Evolutionary conservation across 2,888 invertebrate species (phyloP), one percentile per base, ranked within the genome.

Genomic region (Metalampra italica): DNA sequence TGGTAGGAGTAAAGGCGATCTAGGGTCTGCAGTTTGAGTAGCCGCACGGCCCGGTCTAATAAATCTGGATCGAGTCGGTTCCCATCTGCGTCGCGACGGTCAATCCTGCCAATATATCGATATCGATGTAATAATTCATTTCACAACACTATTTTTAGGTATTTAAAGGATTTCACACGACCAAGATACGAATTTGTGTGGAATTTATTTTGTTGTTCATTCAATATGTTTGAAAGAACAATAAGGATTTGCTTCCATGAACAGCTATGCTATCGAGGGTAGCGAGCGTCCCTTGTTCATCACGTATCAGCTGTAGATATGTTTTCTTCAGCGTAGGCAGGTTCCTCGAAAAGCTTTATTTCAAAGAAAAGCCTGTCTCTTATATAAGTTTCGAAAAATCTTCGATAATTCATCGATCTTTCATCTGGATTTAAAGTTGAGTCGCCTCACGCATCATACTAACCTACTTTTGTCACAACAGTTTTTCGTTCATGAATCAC

Each of bases 1-100:
- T 90, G 90, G 82, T 88, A 90, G 82, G 90, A 85, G 86, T 91
- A 91, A 78, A 88, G 80, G 82, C 89, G 88, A 86, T 91, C 90
- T 75, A 91, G 83, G 67, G 87, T 87, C 80, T 90, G 90, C 70
- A 91, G 87, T 73, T 90, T 90, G 52, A 91, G 88, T 60, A 91
- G 88, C 75, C 90, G 82, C 74, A 91, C 81, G 57, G 90, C 91
- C 62, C 90, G 89, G 70, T 90, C 88, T 87, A 90, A 85, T 76
- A 81, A 76, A 78, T 83, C 82, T 64, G 88, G 87, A 72, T 89
- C 85, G 78, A 86, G 80, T 54, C 78, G 78, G 56, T 80, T 84
- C 62, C 77, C 86, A 50, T 73, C 78, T 68, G 75, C 69, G 75
- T 87, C 88, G 62, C 89, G 88, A 71, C 89, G 88, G 78, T 84